These are phyloP conservation scores for Lycocorax pyrrhopterus DNA, from an alignment of 2,113 vertebrate species.

Conservation along the genomic window DNA sequence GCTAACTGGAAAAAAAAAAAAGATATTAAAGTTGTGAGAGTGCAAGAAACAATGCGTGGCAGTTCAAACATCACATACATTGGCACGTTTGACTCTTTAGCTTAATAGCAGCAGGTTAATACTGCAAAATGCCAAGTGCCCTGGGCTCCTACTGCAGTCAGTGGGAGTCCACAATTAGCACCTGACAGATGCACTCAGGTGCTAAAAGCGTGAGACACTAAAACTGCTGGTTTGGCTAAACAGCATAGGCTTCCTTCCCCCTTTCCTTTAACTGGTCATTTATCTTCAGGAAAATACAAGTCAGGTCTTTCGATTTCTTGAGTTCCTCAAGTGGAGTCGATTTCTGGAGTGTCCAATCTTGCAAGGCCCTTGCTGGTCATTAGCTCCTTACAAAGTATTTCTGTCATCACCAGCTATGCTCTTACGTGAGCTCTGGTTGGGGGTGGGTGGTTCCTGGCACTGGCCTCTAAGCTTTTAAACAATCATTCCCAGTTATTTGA, in stretches of 20 bases:
- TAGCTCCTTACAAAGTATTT: neutral
- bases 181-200: neutral
- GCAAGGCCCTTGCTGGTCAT: neutral
- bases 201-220: neutral
- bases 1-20: neutral
- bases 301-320: neutral
- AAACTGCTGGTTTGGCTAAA: neutral
- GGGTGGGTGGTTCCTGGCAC: neutral
- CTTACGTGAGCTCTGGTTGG: accelerated
- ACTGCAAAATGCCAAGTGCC: neutral
- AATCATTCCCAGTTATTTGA: neutral
- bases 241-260: neutral
- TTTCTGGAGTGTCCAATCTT: neutral
- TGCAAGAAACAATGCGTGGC: neutral
- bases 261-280: neutral
- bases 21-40: neutral
- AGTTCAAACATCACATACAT: neutral
- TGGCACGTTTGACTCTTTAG: neutral
- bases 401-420: neutral
- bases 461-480: neutral
- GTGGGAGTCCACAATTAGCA: neutral
- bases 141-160: neutral
- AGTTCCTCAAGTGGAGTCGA: neutral
- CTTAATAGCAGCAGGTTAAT: neutral
- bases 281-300: neutral